These are phyloP conservation scores for Eupithecia subfuscata DNA, from an alignment of 2,888 invertebrate genomes.

Conservation along the genomic window DNA sequence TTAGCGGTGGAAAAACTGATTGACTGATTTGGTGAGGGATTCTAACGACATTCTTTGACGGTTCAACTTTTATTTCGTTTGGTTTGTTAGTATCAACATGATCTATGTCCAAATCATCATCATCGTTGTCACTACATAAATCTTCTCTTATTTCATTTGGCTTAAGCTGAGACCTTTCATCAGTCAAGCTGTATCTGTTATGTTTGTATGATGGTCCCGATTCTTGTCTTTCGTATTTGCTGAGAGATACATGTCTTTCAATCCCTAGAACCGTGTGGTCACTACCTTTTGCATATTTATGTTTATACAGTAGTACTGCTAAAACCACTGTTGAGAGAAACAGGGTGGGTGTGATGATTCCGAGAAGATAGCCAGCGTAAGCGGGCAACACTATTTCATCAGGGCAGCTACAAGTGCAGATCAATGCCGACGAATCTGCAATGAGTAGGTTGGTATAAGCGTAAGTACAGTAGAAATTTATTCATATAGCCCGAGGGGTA, in stretches of 20 bases:
- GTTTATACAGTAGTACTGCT: conserved; percentile 14
- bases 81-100: neutral
- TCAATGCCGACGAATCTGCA: conserved; percentile 27
- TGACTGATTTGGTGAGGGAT: conserved; percentile 6
- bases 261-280: conserved; percentile 7
- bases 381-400: neutral
- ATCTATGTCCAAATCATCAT: neutral
- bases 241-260: conserved; percentile 17
- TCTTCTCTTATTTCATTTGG: conserved; percentile 10
- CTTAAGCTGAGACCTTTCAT: conserved; percentile 17
- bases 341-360: conserved; percentile 9
- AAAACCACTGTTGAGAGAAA: conserved; percentile 20
- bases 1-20: conserved; percentile 24
- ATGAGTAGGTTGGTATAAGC: neutral
- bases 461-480: neutral
- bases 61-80: conserved; percentile 3
- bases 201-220: neutral
- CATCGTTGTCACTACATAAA: neutral
- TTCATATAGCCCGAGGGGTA: neutral
- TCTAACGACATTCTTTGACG: conserved; percentile 22
- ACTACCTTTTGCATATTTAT: neutral
- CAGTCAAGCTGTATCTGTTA: conserved; percentile 6
- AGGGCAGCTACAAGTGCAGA: neutral
- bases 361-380: conserved; percentile 15
- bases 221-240: conserved; percentile 21